Evolutionary conservation across 2,888 invertebrate genomes (phyloP), one percentile per base, ranked within the genome.

Genomic region (Chaitophorus viminalis): DNA sequence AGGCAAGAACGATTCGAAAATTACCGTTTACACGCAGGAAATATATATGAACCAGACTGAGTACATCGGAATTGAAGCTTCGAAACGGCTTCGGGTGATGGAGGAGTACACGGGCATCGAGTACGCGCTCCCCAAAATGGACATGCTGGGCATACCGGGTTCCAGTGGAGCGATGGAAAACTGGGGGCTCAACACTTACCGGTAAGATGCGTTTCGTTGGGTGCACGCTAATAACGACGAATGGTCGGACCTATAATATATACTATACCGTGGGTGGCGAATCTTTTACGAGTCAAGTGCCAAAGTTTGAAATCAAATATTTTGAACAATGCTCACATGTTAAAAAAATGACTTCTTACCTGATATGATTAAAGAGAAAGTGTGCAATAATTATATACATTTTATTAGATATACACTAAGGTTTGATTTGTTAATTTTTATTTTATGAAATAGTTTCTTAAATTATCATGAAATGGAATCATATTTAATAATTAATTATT

Each of bases 111-210:
- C 94, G 89, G 93, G 93, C 6, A 11, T 86, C 3, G 91, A 93
- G 1, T 96, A 95, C 92, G 95, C 95, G 0, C 90, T 97, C 79
- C 94, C 95, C 0, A 97, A 97, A 92, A 94, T 96, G 89, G 98
- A 98, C 91, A 95, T 97, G 95, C 94, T 97, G 39, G 97, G 97
- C 0, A 92, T 98, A 88, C 97, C 97, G 0, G 97, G 97, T 91
- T 97, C 97, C 91, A 94, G 94, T 83, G 95, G 96, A 0, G 97
- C 96, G 0, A 97, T 97, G 97, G 97, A 94, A 91, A 94, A 94
- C 90, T 95, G 95, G 95, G 94, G 96, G 3, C 92, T 97, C 89
- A 95, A 97, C 90, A 97, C 96, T 0, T 97, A 96, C 92, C 92
- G 95, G 89, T 92, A 90, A 91, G 36, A 0, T 8, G 21, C 18